Conservation (phyloP, 1,140 invertebrate genomes). For the Diachasma alloeum region DNA sequence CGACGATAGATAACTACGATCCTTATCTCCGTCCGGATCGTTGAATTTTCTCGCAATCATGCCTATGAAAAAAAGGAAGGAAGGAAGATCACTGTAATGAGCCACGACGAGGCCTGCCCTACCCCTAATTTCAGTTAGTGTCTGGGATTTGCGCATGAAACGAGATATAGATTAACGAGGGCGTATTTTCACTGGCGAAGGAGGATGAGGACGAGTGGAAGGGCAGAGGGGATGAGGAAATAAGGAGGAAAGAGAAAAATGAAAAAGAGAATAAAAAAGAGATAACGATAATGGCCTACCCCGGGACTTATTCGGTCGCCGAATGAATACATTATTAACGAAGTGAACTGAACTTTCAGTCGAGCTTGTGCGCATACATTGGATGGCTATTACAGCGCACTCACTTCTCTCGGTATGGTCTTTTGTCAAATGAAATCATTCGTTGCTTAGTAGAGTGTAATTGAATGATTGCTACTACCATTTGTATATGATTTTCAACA, state of each 20-base stretch:
- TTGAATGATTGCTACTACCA: slow-evolving; percentile 56
- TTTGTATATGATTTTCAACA: slow-evolving; percentile 24
- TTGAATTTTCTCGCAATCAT: slow-evolving; percentile 11
- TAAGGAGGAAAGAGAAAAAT: background rate
- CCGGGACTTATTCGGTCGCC: slow-evolving; percentile 14
- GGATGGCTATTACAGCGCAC: background rate
- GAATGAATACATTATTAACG: slow-evolving; percentile 30
- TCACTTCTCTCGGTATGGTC: slow-evolving; percentile 32
- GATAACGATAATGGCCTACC: slow-evolving; percentile 23
- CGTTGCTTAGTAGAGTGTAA: slow-evolving; percentile 53
- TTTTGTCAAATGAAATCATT: slow-evolving; percentile 59
- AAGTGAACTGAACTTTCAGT: slow-evolving; percentile 2
- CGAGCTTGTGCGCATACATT: background rate
- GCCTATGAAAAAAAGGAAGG: background rate
- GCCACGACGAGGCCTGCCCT: background rate
- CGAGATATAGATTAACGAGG: background rate
- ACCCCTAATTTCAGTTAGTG: slow-evolving; percentile 12
- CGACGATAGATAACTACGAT: background rate
- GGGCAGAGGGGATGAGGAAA: background rate
- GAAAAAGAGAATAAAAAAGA: background rate
- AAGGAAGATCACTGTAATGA: slow-evolving; percentile 1
- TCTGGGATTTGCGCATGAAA: background rate
- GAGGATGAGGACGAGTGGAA: background rate
- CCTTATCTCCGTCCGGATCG: background rate
- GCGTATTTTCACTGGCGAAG: background rate